Evolutionary conservation across 2,113 vertebrate genomes (phyloP).

Genomic region (Chamaetylas fuelleborni): DNA sequence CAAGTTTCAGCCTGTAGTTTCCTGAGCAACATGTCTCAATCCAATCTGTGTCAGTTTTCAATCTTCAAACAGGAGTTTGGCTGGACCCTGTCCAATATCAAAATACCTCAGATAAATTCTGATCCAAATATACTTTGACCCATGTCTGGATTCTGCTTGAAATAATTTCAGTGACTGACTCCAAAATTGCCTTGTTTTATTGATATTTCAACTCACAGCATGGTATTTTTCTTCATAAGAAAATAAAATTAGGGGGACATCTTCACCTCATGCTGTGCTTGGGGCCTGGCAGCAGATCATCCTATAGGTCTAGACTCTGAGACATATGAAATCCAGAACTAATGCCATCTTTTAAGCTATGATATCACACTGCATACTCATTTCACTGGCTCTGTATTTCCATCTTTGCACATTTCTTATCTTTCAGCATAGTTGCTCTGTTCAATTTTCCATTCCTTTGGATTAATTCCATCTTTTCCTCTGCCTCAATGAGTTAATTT

Average conservation of each 20-base stretch:
- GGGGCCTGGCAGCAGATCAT: background rate
- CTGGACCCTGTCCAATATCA: background rate
- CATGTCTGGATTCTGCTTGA: background rate
- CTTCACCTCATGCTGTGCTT: background rate
- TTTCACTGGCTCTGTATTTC: background rate
- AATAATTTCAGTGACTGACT: background rate
- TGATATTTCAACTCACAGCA: background rate
- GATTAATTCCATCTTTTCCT: conserved; percentile 12
- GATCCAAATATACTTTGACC: background rate
- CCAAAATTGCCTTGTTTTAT: background rate
- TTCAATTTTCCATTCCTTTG: background rate
- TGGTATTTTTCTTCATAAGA: background rate
- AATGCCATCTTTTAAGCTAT: background rate
- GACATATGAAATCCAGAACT: background rate
- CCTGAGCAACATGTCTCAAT: background rate
- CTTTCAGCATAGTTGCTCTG: background rate
- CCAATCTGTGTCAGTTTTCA: background rate
- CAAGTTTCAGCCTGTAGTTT: background rate
- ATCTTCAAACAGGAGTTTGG: background rate
- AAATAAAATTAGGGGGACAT: background rate
- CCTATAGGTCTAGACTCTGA: rapidly evolving
- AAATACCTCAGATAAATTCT: background rate
- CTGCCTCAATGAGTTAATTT: background rate
- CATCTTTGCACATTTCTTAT: background rate
- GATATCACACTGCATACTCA: background rate